Conservation (phyloP, 2,113 vertebrate genomes). For the Indicator indicator region DNA sequence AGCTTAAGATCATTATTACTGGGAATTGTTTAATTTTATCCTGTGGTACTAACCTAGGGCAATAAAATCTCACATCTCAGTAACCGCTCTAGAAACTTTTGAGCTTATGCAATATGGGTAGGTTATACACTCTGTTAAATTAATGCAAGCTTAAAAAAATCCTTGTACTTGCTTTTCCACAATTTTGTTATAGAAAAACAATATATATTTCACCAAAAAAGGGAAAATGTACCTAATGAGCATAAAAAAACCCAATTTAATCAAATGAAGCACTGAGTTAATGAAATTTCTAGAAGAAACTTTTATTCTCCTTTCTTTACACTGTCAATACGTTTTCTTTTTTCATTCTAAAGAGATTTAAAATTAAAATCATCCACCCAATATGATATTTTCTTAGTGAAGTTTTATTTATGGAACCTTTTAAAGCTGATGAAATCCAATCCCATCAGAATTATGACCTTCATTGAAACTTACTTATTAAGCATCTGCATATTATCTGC, state of each 20-base stretch:
- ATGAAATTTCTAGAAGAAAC: not conserved
- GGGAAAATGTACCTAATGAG: not conserved
- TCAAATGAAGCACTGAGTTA: not conserved
- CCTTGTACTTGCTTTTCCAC: not conserved
- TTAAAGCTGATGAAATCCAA: not conserved
- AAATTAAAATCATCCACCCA: not conserved
- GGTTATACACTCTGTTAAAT: not conserved
- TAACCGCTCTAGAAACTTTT: not conserved
- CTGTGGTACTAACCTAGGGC: not conserved
- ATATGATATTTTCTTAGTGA: not conserved
- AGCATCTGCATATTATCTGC: not conserved
- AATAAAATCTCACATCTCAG: accelerated
- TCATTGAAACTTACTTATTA: conserved; percentile 8
- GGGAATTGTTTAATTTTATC: not conserved
- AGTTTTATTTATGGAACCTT: conserved; percentile 9
- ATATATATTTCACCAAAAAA: not conserved
- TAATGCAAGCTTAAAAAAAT: not conserved
- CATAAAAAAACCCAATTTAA: not conserved
- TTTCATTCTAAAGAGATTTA: not conserved
- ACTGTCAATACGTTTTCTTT: not conserved
- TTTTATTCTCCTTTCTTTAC: not conserved
- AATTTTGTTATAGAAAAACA: not conserved
- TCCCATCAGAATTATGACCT: not conserved
- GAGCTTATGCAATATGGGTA: not conserved
- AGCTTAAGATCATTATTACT: not conserved